These are phyloP conservation scores for Dasypus novemcinctus DNA, from an alignment of 2,113 vertebrate species.

Conservation along the genomic window DNA sequence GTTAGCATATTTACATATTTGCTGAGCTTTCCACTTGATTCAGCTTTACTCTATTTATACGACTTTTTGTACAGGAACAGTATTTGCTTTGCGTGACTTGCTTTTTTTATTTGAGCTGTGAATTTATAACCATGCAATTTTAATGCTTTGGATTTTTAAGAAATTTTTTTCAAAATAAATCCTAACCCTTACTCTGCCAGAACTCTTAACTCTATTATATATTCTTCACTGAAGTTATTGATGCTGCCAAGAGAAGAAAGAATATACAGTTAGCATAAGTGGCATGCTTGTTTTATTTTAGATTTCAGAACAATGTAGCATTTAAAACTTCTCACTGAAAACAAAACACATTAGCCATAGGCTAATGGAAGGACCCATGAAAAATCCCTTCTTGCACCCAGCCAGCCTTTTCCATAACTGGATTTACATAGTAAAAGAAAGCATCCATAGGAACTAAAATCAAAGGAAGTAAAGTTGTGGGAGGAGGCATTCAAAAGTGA, in stretches of 20 bases:
- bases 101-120: constrained; percentile 51
- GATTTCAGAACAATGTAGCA: background rate
- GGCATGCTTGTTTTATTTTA: background rate
- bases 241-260: background rate
- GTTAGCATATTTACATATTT: constrained; percentile 54
- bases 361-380: background rate
- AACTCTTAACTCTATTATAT: constrained; percentile 22
- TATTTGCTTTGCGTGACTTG: constrained; percentile 42
- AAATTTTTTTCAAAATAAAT: background rate
- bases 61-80: background rate
- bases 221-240: constrained; percentile 27
- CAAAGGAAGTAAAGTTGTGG: background rate
- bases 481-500: background rate
- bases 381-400: background rate
- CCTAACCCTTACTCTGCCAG: background rate
- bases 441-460: background rate
- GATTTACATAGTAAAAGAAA: background rate
- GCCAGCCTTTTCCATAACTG: background rate
- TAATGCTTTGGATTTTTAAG: constrained; percentile 26
- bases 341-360: background rate
- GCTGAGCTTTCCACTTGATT: constrained; percentile 52
- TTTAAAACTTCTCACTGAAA: background rate
- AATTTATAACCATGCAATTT: constrained; percentile 19
- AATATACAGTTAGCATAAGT: background rate
- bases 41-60: constrained; percentile 36